Evolutionary conservation across 2,888 invertebrate genomes (phyloP), one percentile per base, ranked within the genome.

Genomic region (Chironomus riparius): DNA sequence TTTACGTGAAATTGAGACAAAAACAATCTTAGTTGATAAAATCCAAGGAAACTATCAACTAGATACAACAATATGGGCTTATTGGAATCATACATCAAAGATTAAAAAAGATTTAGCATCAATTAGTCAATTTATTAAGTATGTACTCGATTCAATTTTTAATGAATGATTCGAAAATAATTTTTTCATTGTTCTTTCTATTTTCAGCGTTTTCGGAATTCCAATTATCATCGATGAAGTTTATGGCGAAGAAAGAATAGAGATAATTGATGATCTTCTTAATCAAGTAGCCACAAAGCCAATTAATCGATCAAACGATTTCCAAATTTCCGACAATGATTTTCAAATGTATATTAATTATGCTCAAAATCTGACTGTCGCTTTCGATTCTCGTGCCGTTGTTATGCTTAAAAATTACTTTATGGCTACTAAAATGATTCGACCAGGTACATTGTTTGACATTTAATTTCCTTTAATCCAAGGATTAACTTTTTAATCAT

Each of bases 351-450:
- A 81, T 76, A 75, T 84, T 2, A 77, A 78, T 2, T 70, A 80
- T 21, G 77, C 83, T 10, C 79, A 81, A 4, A 81, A 80, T 70
- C 79, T 80, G 1, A 77, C 79, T 65, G 79, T 81, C 0, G 77
- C 78, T 12, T 78, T 83, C 3, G 79, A 80, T 0, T 22, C 78
- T 4, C 80, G 81, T 18, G 86, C 86, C 0, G 79, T 81, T 5
- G 78, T 80, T 13, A 79, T 86, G 76, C 80, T 86, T 13, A 82
- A 83, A 77, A 82, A 84, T 74, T 87, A 87, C 79, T 86, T 84
- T 79, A 83, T 85, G 0, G 82, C 83, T 10, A 82, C 84, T 10
- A 81, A 86, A 70, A 79, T 80, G 47, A 80, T 82, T 21, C 81
- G 85, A 62, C 82, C 84, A 21, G 83, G 85, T 77, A 70, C 47